Evolutionary conservation across 2,888 invertebrate species (phyloP).

Genomic region (Sminthurides aquaticus): DNA sequence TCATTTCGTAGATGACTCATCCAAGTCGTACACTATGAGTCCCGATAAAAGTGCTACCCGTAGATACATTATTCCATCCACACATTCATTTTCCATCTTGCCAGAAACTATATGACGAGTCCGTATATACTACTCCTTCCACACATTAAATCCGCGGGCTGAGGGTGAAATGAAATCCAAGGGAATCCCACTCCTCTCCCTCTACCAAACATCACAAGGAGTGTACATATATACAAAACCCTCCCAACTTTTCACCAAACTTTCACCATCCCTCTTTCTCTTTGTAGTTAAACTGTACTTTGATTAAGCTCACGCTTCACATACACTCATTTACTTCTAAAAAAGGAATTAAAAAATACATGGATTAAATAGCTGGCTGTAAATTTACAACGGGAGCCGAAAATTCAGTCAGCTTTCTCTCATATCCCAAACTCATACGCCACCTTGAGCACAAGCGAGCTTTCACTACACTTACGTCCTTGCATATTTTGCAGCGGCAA

Average conservation of each 20-base stretch:
- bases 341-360: not conserved
- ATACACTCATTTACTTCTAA: too few relatives aligned
- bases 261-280: not conserved
- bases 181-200: too few relatives aligned
- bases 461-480: too few relatives aligned
- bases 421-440: too few relatives aligned
- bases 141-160: not conserved
- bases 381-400: too few relatives aligned
- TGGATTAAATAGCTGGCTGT: not conserved
- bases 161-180: too few relatives aligned
- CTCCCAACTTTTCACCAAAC: not conserved
- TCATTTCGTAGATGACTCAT: slow-evolving; percentile 30
- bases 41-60: not conserved
- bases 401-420: too few relatives aligned
- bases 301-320: not conserved
- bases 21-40: slow-evolving; percentile 6
- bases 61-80: slow-evolving; percentile 4
- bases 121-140: too few relatives aligned
- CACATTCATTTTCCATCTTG: slow-evolving; percentile 5
- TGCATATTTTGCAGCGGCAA: too few relatives aligned
- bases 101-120: not conserved
- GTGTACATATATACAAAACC: too few relatives aligned
- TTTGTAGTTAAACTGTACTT: not conserved
- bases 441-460: too few relatives aligned
- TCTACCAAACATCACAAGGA: too few relatives aligned